phyloP scores from a whole-genome alignment of 1,140 invertebrate species.

The Chelonus insularis region DNA sequence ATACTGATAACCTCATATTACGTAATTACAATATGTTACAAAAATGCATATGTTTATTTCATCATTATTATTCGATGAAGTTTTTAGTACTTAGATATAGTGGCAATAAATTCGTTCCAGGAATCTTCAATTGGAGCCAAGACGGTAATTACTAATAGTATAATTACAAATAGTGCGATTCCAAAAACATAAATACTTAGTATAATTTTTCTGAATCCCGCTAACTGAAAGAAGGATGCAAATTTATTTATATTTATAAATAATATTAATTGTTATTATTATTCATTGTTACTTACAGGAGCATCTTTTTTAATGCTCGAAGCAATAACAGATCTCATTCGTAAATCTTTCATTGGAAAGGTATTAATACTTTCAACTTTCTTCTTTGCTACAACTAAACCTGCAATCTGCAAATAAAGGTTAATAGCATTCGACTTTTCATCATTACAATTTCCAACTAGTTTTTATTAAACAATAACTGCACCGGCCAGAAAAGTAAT shows the following conservation, averaged over 20 bases:
- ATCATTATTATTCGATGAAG: too few relatives aligned
- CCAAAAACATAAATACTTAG: slow-evolving; percentile 75
- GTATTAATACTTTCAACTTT: slow-evolving; percentile 72
- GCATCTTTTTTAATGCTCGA: slow-evolving; percentile 73
- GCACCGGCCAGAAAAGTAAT: too few relatives aligned
- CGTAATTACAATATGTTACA: too few relatives aligned
- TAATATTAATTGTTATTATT: slow-evolving; percentile 32
- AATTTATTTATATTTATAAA: too few relatives aligned
- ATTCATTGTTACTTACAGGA: slow-evolving; percentile 64
- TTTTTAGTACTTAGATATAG: slow-evolving; percentile 41
- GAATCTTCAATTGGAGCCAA: slow-evolving; percentile 73
- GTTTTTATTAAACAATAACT: too few relatives aligned
- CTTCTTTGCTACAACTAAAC: slow-evolving; percentile 73
- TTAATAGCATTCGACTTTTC: too few relatives aligned
- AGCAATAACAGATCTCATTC: slow-evolving; percentile 64
- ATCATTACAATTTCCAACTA: too few relatives aligned
- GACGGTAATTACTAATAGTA: slow-evolving; percentile 72
- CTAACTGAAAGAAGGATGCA: too few relatives aligned
- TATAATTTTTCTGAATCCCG: slow-evolving; percentile 72
- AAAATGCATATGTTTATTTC: too few relatives aligned
- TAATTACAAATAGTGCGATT: slow-evolving; percentile 66
- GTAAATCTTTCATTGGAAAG: slow-evolving; percentile 83
- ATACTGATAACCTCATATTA: too few relatives aligned
- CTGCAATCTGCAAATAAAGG: slow-evolving; percentile 68
- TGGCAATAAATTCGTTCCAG: slow-evolving; percentile 44